Evolutionary conservation across 2,797 vertebrate species (phyloP), one percentile per base, ranked within the genome.

Genomic region (Sternotherus odoratus): DNA sequence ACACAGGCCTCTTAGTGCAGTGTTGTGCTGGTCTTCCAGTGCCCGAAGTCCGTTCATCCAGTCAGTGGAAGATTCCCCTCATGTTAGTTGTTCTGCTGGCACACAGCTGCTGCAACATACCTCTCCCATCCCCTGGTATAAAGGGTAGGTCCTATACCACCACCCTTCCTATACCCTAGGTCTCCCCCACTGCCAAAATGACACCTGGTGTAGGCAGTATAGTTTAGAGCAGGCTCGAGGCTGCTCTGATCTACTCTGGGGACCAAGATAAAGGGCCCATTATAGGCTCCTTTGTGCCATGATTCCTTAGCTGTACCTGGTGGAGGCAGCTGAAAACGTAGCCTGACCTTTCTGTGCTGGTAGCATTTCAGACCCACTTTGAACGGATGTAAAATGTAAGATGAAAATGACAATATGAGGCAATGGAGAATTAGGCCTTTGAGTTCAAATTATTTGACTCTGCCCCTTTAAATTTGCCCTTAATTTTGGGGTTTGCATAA

Each of bases 101-200:
- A 69, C 63, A 69, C 17, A 69, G 28, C 28, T 57, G 56, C 8
- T n/a, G 33, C 49, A 84, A 26, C 57, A 5, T 21, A 2, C 2
- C 8, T 56, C 0, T 11, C 6, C 16, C 28, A 26, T 19, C 51
- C 30, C 4, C 21, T n/a, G 24, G 69, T 19, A 9, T 10, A 19
- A 63, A 63, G 57, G 33, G 5, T 46, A 46, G 74, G 13, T 16
- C 92, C 36, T 75, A 4, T 30, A 36, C 24, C 33, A n/a, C 11
- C 26, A 13, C 24, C 16, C 33, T 36, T 49, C 3, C 7, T 19
- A 46, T 49, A 23, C 72, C 24, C 36, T 72, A 12, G 39, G 12
- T 11, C 69, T 43, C 39, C 23, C 39, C 2, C 46, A 21, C 2
- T 30, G 53, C 48, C 78, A 28, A 6, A 0, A 0, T 13, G 13